Evolutionary conservation across 2,797 vertebrate genomes (phyloP), one percentile per base, ranked within the genome.

Genomic region (Tapera naevia): DNA sequence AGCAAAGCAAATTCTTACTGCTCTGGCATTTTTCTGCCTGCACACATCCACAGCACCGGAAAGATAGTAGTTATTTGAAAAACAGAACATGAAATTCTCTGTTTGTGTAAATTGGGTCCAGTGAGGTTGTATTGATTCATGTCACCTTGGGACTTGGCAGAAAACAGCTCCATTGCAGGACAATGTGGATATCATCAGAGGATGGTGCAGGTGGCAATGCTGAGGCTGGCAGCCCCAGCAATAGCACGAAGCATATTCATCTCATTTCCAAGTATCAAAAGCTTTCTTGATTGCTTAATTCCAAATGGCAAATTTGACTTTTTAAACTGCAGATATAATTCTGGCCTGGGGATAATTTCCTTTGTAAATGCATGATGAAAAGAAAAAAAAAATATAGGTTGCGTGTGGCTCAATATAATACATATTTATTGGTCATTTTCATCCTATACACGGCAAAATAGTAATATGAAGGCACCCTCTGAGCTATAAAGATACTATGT

Each of bases 371-470:
- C 12, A 13, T 17, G 13, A 80, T 66, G 11, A 70, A 91, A 75
- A 84, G 12, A 84, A 75, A 79, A 51, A 39, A n/a, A 10, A 41
- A 41, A 45, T 6, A 13, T 6, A 64, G 7, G 5, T 37, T 83
- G 25, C 61, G 15, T 60, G 25, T 56, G 33, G 21, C 41, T 88
- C 0, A 0, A 37, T 48, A 35, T 15, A 86, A 82, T 85, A 45
- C 48, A 62, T 84, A 66, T 92, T 95, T 95, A 92, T 95, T 94
- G n/a, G 24, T 56, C 39, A 73, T 91, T 96, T 90, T 93, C 46
- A 67, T 75, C n/a, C 53, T 80, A 46, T 75, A 86, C 32, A 73
- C 45, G 91, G 37, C 53, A 88, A 81, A 81, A 37, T 2, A 72
- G 12, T 58, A 45, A 71, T 22, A 62, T 4, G 28, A 80, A 57